Base-by-base conservation (phyloP, 2,113 vertebrate genomes). In the Buteo buteo region DNA sequence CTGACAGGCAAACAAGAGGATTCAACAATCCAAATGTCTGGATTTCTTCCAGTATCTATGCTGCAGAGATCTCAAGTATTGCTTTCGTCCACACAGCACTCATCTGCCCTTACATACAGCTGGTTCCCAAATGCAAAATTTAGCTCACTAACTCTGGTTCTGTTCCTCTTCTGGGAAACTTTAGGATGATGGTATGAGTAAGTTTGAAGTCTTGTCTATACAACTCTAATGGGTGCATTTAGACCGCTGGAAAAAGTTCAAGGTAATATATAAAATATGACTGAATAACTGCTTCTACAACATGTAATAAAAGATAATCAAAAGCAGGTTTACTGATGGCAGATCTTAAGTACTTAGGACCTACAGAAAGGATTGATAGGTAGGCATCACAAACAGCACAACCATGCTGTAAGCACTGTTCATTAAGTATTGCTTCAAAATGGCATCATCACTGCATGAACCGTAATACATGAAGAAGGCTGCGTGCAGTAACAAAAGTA, bases 391-490 rank as follows among this genome's bases (percentile, higher is more conserved):
- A 25, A n/a, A 50, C 47, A 40, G 32, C 71, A 59, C 59, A 84
- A 81, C 49, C 7, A 0, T 11, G 71, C 66, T 61, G 13, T 2
- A 11, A 74, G 36, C 2, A 20, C 54, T 4, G 5, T 1, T 77
- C 34, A 3, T 3, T 2, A 32, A 79, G 57, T 52, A 4, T 6
- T 6, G 24, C 6, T 87, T 4, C 78, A 50, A 54, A 78, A 49
- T 1, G 3, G 24, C 80, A 83, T 4, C 1, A 0, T 6, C 42
- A 20, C 44, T 9, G 31, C n/a, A 10, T 0, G 14, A 31, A 34
- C 42, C 0, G 0, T 6, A 58, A 42, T 0, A 2, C 50, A 34
- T 0, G 2, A 66, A 50, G 3, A 1, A 11, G 69, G 74, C 88
- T 58, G 50, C 0, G 4, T 8, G 55, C 45, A 36, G 31, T 3